phyloP scores from a whole-genome alignment of 2,888 invertebrate genomes.

The Imbricaverruca yamaguchii region DNA sequence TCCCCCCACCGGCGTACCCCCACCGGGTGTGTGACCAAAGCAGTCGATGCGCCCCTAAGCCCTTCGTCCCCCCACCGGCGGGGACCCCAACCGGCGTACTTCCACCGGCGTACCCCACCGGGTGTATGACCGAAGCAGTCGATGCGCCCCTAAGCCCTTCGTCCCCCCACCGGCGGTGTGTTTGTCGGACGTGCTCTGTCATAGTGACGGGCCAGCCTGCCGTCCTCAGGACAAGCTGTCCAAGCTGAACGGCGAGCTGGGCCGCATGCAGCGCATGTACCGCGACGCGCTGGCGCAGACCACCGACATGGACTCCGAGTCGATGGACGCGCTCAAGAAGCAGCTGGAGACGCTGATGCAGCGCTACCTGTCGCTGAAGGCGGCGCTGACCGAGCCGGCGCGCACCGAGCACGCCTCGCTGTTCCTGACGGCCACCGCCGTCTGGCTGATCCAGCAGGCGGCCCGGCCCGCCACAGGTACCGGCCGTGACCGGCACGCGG shows the following conservation, averaged over 20 bases:
- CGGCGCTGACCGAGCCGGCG: constrained; percentile 66
- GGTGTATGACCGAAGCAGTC: too few relatives aligned
- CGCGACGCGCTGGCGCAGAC: constrained; percentile 55
- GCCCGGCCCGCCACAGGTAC: constrained; percentile 37
- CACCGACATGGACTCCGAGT: constrained; percentile 49
- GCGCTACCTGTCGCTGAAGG: constrained; percentile 38
- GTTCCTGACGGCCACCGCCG: constrained; percentile 71
- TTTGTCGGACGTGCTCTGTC: too few relatives aligned
- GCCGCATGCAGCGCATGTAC: constrained; percentile 64
- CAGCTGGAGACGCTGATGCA: constrained; percentile 33
- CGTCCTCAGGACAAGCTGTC: constrained; percentile 47
- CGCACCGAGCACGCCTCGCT: constrained; percentile 61
- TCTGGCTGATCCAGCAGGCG: constrained; percentile 79
- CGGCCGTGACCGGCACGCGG: neutral
- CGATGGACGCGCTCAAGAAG: constrained; percentile 48
- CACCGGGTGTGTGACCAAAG: too few relatives aligned
- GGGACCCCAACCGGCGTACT: too few relatives aligned
- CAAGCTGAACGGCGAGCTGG: constrained; percentile 55
- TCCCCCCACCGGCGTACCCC: too few relatives aligned
- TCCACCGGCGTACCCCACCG: too few relatives aligned
- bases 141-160: too few relatives aligned
- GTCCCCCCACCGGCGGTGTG: too few relatives aligned
- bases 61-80: too few relatives aligned
- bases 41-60: too few relatives aligned
- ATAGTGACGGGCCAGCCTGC: constrained; percentile 25